These are phyloP conservation scores for Lasiommata megera DNA, from an alignment of 2,888 invertebrate species.

Conservation along the genomic window DNA sequence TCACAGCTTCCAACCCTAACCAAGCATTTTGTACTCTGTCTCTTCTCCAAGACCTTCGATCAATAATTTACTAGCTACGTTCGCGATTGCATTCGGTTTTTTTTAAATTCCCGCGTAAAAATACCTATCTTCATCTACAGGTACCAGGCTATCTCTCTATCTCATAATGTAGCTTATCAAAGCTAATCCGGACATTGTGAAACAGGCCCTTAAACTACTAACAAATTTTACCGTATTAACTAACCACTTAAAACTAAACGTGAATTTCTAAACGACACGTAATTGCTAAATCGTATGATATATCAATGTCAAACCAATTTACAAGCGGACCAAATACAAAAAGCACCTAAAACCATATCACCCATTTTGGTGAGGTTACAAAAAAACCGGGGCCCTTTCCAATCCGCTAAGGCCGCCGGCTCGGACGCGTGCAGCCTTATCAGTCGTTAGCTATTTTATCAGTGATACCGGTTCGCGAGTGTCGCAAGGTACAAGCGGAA, in stretches of 20 bases:
- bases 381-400: slow-evolving; percentile 18
- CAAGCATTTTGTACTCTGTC: too few species aligned
- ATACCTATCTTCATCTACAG: too few species aligned
- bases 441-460: slow-evolving; percentile 5
- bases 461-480: not conserved
- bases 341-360: not conserved
- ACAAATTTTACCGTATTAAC: too few species aligned
- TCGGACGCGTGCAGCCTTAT: slow-evolving; percentile 10
- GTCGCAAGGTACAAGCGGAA: slow-evolving; percentile 4
- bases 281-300: not conserved
- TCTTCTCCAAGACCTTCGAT: too few species aligned
- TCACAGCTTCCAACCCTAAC: too few species aligned
- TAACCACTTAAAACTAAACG: not conserved
- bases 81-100: too few species aligned
- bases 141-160: too few species aligned
- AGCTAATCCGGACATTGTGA: too few species aligned
- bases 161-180: too few species aligned
- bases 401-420: slow-evolving; percentile 9
- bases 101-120: too few species aligned
- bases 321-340: slow-evolving; percentile 14
- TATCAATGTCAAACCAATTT: slow-evolving; percentile 12
- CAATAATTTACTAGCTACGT: too few species aligned
- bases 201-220: too few species aligned
- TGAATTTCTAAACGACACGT: not conserved
- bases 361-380: slow-evolving; percentile 2